Percentiles rank a stretch among this genome's conserved stretches.
These are phyloP conservation scores for Salminus brasiliensis DNA, from an alignment of 2,113 vertebrate species.

Conservation along the genomic window DNA sequence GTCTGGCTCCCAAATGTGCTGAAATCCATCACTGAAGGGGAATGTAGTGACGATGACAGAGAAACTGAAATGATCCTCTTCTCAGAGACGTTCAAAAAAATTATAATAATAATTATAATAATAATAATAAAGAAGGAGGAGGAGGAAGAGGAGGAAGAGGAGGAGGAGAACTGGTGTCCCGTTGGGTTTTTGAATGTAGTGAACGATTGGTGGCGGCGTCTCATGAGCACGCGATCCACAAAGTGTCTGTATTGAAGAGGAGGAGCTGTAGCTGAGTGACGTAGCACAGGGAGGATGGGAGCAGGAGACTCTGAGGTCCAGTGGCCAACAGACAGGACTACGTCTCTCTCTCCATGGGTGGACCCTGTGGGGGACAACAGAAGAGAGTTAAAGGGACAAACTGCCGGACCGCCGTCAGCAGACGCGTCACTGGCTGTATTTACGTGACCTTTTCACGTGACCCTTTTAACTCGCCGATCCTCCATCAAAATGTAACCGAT, in stretches of 20 bases:
- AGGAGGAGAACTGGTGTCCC: not conserved
- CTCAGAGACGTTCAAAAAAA: not conserved
- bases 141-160: no score
- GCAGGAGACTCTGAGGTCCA: conserved; percentile 10
- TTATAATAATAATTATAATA: no score
- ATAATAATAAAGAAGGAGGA: no score
- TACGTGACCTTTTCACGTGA: no score
- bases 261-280: not conserved
- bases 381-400: not conserved
- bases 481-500: no score
- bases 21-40: conserved; percentile 46
- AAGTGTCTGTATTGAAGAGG: conserved; percentile 9
- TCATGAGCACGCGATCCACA: not conserved
- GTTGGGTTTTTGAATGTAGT: not conserved
- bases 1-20: not conserved
- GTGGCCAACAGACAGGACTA: not conserved
- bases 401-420: no score
- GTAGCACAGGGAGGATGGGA: not conserved
- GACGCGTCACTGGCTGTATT: no score
- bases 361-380: conserved; percentile 31
- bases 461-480: no score
- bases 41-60: conserved; percentile 62
- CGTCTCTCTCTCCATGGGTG: conserved; percentile 6
- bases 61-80: conserved; percentile 40
- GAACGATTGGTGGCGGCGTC: not conserved